Evolutionary conservation across 2,888 invertebrate species (phyloP), one percentile per base, ranked within the genome.

Genomic region (Pyrrhosoma nymphula): DNA sequence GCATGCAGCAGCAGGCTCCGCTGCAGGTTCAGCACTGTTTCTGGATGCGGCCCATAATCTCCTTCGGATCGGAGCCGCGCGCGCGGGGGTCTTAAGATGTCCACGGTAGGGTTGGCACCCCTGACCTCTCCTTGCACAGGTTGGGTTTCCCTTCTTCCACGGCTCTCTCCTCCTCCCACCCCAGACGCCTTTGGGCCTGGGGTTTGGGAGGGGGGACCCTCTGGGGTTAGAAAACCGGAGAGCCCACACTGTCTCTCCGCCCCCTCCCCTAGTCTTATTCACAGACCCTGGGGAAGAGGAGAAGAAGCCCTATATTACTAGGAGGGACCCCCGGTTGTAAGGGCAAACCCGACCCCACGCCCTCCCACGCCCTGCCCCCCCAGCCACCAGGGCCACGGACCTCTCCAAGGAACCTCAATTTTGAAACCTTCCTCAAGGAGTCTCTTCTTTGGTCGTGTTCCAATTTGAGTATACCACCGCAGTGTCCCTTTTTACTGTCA

Each of bases 101-200:
- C 47, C 47, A n/a, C 93, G 30, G 39, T 93, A 39, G 47, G 93
- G 69, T 93, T 93, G 93, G 93, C 75, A 93, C 75, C 93, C 63
- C 93, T 93, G 63, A n/a, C 69, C n/a, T n/a, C n/a, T 60, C 60
- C 60, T 16, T 35, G 75, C 69, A 69, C 93, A 47, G 93, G 93
- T 93, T n/a, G 75, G 93, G 47, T 93, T 93, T 93, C 93, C 93
- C 63, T 69, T 60, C 60, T 60, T 69, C 69, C n/a, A 39, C 63
- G 69, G 47, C 69, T 63, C 26, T n/a, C 69, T 93, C 63, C 35
- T 69, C 93, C 93, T 47, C 75, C 82, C 16, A 8, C 12, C 60
- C 60, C 60, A 82, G 82, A 82, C 82, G 82, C 75, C 60, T 60
- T 20, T 12, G 60, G 60, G 60, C 10, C 60, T 82, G 14, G 6